Base-by-base conservation (phyloP, 1,140 invertebrate genomes). In the Drosophila sulfurigaster region DNA sequence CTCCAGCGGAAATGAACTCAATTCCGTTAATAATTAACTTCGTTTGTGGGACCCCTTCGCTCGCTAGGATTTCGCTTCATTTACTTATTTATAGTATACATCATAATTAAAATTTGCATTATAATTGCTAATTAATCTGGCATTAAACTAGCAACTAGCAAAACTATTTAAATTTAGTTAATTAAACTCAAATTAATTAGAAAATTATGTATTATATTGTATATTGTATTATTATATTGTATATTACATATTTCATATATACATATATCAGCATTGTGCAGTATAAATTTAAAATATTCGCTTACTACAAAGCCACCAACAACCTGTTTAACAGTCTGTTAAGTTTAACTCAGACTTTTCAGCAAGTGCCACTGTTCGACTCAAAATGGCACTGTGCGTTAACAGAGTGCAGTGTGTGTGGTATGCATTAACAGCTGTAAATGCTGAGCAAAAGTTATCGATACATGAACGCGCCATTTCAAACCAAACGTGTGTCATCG, bases 11-110 rank as follows among this genome's bases (percentile, higher is more conserved):
- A 70, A 70, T 63, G 11, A 54, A 70, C 25, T 57, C 13, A 49
- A 32, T 49, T 72, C 52, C 62, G 52, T 49, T 65, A 58, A 72
- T 41, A 72, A 72, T 72, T 58, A 51, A 66, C 30, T 58, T 72
- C 15, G 48, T 65, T 66, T 64, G 13, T 6, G 32, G 41, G 28
- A 38, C 32, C 32, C 52, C 35, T 38, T 56, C 11, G 28, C 30
- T 38, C 10, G 6, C 41, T 13, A n/a, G 11, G n/a, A 43, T 43
- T n/a, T 6, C 16, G 5, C 6, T 30, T 35, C n/a, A 56, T 13
- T 43, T 13, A 43, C 11, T 43, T 43, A 43, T 43, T 43, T 43
- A 13, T 43, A 25, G 20, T 25, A 25, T 25, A 25, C 20, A 13
- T 43, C n/a, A 13, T 43, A 43, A 43, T 43, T 43, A 43, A 43